phyloP scores from a whole-genome alignment of 1,140 invertebrate species.

The Platyura marginata region DNA sequence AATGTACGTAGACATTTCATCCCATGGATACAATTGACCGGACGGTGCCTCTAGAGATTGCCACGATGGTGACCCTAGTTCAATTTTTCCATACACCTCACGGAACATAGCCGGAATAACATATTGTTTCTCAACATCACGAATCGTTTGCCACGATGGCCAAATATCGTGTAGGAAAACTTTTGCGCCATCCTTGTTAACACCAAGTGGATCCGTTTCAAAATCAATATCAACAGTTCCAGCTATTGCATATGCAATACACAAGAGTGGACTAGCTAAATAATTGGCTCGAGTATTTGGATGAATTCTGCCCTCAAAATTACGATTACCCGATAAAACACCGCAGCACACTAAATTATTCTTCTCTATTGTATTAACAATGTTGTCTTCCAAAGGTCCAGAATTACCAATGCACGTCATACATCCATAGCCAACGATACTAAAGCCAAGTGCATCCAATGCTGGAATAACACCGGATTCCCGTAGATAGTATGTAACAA shows the following conservation, averaged over 20 bases:
- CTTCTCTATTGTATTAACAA: slow-evolving; percentile 87
- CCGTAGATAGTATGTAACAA: slow-evolving; percentile 89
- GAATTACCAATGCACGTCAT: slow-evolving; percentile 99
- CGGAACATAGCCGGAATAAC: slow-evolving; percentile 97
- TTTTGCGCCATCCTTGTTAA: slow-evolving; percentile 39
- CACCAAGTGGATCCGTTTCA: slow-evolving; percentile 70
- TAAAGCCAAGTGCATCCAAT: slow-evolving; percentile 77
- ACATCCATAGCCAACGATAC: slow-evolving; percentile 90
- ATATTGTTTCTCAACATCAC: slow-evolving; percentile 68
- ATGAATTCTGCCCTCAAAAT: slow-evolving; percentile 96
- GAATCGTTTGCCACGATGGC: slow-evolving; percentile 82
- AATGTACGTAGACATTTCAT: slow-evolving; percentile 81
- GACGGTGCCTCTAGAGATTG: slow-evolving; percentile 60
- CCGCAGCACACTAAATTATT: slow-evolving; percentile 87
- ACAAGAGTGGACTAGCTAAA: slow-evolving; percentile 82
- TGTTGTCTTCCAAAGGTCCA: slow-evolving; percentile 78
- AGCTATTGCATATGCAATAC: slow-evolving; percentile 92
- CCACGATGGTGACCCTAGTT: slow-evolving; percentile 75
- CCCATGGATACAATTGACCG: slow-evolving; percentile 84
- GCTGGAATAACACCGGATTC: slow-evolving; percentile 70
- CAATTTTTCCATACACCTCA: slow-evolving; percentile 66
- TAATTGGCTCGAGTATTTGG: slow-evolving; percentile 93
- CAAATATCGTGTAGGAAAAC: slow-evolving; percentile 88
- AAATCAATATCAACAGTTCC: slow-evolving; percentile 92
- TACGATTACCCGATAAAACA: slow-evolving; percentile 89